Base-by-base conservation (phyloP, 2,113 vertebrate genomes). In the Mystacornis crossleyi region DNA sequence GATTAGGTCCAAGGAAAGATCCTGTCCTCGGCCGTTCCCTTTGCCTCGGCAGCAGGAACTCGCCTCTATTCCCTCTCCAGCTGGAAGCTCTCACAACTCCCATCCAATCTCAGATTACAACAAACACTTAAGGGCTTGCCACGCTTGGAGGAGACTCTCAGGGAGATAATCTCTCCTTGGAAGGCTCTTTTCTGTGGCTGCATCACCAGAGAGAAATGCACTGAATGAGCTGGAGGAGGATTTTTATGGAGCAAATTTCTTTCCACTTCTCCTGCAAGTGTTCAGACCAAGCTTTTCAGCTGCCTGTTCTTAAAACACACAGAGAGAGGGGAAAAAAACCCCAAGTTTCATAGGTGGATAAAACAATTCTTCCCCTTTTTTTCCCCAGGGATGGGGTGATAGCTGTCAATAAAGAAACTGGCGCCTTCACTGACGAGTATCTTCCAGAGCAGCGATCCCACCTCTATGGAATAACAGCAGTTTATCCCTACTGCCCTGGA, bases 371-470 rank as follows among this genome's bases (percentile, higher is more conserved):
- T 20, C 50, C 15, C 18, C 23, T 81, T 93, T 50, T 86, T 8
- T 69, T 23, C 86, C 9, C 34, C 94, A 99, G 99, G 97, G 99
- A 99, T 12, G 99, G 99, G 4, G 98, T 99, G 67, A 99, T 99
- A 77, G 98, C 98, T 24, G 81, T 99, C 33, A 97, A 97, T 72
- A 99, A 98, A 96, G 98, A 98, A 69, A 98, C 94, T 0, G 99
- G 98, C 40, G 97, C 98, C 89, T 98, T 99, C 48, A 99, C 97
- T 0, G 99, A 99, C 0, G 99, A 99, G 86, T 99, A 99, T 89
- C 98, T 99, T 33, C 99, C 99, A 3, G 99, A 99, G 73, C 99
- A 99, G 96, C 97, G 99, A 47, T 99, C 99, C 13, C 99, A 99
- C 57, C 98, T 99, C 92, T 99, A 99, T 1, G 99, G 99, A 86